A percentile compares a stretch with the other conserved stretches of the same genome.
These are phyloP conservation scores for Dioctria rufipes DNA, from an alignment of 2,888 invertebrate genomes.

Conservation along the genomic window DNA sequence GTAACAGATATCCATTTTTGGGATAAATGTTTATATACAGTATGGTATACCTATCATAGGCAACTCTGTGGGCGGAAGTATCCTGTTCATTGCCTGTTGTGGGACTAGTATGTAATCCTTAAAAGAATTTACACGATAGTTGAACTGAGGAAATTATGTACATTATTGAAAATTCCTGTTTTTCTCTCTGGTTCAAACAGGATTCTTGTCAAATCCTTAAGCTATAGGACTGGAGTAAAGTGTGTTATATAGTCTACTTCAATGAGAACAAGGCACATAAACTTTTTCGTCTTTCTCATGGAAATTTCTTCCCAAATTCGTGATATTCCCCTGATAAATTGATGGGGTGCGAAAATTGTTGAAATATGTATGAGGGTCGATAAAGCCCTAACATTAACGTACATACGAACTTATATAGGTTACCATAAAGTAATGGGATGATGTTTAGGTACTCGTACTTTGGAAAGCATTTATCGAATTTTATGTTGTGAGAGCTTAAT, in stretches of 20 bases:
- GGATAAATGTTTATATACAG: background rate
- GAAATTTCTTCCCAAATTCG: conserved; percentile 14
- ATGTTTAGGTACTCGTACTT: background rate
- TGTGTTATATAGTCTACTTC: conserved; percentile 16
- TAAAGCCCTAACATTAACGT: no score
- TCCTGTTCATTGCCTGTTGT: conserved; percentile 43
- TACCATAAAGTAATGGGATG: background rate
- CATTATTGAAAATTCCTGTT: conserved; percentile 49
- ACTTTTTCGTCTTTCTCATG: background rate
- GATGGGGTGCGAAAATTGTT: conserved; percentile 16
- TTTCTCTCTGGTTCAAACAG: conserved; percentile 1
- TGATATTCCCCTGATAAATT: background rate
- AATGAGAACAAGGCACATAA: conserved; percentile 2
- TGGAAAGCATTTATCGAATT: no score
- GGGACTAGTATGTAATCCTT: conserved; percentile 40
- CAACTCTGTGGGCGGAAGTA: background rate
- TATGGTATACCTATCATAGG: background rate
- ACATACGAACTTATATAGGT: no score
- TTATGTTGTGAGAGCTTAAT: no score
- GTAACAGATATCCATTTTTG: background rate
- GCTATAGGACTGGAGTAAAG: background rate
- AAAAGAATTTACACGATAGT: conserved; percentile 51
- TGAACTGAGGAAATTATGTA: conserved; percentile 40
- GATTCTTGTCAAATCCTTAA: conserved; percentile 32
- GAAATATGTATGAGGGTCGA: conserved; percentile 1